Percentiles rank a stretch among this genome's conserved stretches.
These are phyloP conservation scores for Bombus confusus DNA, from an alignment of 1,140 invertebrate genomes.

Conservation along the genomic window DNA sequence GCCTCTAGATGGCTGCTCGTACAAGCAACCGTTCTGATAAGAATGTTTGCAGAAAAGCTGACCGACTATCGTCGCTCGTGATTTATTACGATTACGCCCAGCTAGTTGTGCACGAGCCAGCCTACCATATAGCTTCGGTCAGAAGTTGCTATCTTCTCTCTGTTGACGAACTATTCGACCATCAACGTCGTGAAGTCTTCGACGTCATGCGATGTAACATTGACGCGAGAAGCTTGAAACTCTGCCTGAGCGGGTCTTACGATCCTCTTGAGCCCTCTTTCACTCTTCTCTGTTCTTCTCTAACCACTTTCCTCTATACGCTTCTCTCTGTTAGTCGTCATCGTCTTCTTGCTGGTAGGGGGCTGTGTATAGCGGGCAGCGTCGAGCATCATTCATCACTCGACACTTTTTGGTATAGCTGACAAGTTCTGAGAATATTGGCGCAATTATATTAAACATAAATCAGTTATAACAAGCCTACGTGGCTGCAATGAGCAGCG, in stretches of 20 bases:
- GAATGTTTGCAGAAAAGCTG: conserved; percentile 37
- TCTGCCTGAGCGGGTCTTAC: conserved; percentile 30
- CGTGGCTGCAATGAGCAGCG: conserved; percentile 52
- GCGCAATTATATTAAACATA: conserved; percentile 76
- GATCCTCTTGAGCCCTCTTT: conserved; percentile 6
- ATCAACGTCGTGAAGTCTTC: neutral
- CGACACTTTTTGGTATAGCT: conserved; percentile 65
- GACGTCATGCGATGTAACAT: no score
- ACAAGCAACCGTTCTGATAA: conserved; percentile 31
- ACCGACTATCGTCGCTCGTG: conserved; percentile 12
- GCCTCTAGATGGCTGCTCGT: neutral
- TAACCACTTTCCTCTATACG: neutral
- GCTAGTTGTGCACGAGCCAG: neutral
- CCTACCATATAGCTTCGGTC: neutral
- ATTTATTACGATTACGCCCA: conserved; percentile 41
- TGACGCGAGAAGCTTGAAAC: conserved; percentile 44
- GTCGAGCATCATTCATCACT: conserved; percentile 70
- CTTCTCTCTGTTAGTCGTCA: conserved; percentile 48
- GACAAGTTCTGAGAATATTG: conserved; percentile 65
- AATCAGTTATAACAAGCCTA: conserved; percentile 75
- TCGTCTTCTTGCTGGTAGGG: conserved; percentile 56
- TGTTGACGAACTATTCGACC: conserved; percentile 5
- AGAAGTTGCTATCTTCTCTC: neutral
- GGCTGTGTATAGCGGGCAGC: conserved; percentile 41
- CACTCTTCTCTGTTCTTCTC: neutral